Base-by-base conservation (phyloP, 1,140 invertebrate species). In the Scaptomyza hsui region DNA sequence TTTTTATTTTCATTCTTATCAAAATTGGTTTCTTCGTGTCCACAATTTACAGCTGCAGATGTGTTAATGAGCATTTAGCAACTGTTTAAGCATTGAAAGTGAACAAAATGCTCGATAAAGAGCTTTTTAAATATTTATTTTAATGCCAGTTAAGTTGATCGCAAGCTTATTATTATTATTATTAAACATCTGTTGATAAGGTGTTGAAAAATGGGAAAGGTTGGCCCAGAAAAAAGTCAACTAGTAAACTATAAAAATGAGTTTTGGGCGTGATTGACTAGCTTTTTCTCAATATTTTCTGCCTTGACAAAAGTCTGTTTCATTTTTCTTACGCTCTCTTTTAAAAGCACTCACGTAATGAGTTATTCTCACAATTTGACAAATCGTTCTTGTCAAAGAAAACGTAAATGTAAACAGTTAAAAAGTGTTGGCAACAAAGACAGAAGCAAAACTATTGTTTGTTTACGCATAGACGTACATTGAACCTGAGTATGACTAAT, bases 11-110 rank as follows among this genome's bases (percentile, higher is more conserved):
- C 12, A 45, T 45, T 47, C 51, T 64, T 64, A 56, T 60, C 59
- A 26, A 26, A 37, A 48, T 12, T 35, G 55, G 19, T 21, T n/a
- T 29, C 39, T 26, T 35, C 64, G 42, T 69, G 26, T 39, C 4
- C 3, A 3, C 19, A 47, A 13, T 42, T 51, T 15, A n/a, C 18
- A 16, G 7, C 16, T 2, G 2, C 26, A 29, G 26, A 56, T 55
- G 63, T 69, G 42, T 69, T 44, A 61, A 61, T 44, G 13, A 35
- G 49, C 44, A 35, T 62, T 53, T 52, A 48, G 48, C 47, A 51
- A 60, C 47, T 42, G 37, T 60, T 68, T 68, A 49, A 57, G 37
- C 60, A 62, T 35, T 47, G 45, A 61, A 62, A 62, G 57, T 45
- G 45, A 47, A 39, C 19, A 60, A 51, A 51, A 21, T 13, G 39